Conservation (phyloP, 2,113 vertebrate species). For the Lophotis ruficrista region DNA sequence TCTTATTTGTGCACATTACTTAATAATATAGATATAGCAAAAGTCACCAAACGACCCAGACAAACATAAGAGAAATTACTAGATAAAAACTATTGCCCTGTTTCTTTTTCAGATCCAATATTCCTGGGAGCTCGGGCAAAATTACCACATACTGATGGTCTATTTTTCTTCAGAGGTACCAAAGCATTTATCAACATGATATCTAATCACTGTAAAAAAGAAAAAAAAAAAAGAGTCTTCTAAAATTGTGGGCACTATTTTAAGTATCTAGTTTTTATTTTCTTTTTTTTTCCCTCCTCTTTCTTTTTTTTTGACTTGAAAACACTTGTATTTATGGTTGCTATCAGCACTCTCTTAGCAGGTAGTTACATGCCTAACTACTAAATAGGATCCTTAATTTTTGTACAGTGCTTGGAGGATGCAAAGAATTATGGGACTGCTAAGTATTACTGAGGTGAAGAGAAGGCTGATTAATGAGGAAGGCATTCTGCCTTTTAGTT, state of each 20-base stretch:
- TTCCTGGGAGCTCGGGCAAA: neutral
- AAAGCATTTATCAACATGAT: neutral
- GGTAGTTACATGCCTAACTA: neutral
- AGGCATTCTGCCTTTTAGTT: neutral
- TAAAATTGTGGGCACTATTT: neutral
- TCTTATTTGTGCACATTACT: neutral
- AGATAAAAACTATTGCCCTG: neutral
- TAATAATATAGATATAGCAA: neutral
- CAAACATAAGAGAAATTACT: neutral
- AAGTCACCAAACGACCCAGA: neutral
- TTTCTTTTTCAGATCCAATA: neutral
- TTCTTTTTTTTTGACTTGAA: neutral
- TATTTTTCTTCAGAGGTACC: neutral
- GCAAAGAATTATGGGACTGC: neutral
- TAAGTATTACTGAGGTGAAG: slow-evolving; percentile 6
- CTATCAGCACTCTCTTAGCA: neutral
- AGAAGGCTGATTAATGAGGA: slow-evolving; percentile 7
- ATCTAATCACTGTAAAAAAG: neutral
- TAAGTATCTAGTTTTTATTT: neutral
- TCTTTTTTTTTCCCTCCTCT: neutral
- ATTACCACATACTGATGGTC: neutral
- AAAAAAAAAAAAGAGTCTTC: neutral
- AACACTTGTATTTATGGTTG: neutral
- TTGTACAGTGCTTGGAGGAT: neutral
- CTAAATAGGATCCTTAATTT: neutral